Evolutionary conservation across 1,140 invertebrate species (phyloP).

Genomic region (Eupristina koningsbergeri): DNA sequence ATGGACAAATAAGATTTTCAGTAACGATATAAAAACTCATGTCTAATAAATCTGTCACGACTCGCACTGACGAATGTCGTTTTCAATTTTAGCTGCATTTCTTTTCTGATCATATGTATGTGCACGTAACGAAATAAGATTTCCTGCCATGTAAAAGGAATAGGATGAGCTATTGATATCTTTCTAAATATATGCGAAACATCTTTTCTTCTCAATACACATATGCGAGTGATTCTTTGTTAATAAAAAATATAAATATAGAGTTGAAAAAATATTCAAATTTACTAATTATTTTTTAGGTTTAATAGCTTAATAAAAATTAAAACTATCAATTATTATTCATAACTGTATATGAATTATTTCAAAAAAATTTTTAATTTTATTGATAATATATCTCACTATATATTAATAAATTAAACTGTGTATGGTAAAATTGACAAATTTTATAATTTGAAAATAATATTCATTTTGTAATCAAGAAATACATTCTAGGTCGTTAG

Average conservation of each 20-base stretch:
- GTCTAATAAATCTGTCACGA: conserved; percentile 45
- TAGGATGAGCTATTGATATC: conserved; percentile 33
- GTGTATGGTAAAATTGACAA: no score
- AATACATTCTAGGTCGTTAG: no score
- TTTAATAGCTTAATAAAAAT: not conserved
- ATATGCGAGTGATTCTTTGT: not conserved
- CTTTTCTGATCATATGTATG: not conserved
- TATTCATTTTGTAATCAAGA: no score
- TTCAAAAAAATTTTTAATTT: no score
- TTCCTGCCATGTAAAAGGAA: not conserved
- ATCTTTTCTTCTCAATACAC: not conserved
- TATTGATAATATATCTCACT: no score
- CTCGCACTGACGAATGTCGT: conserved; percentile 14
- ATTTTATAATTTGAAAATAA: no score
- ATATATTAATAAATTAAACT: no score
- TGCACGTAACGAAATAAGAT: conserved; percentile 28
- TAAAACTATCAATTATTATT: not conserved
- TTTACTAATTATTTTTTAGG: not conserved
- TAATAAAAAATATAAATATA: not conserved
- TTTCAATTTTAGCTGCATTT: conserved; percentile 25
- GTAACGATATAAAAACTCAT: conserved; percentile 35
- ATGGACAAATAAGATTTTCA: conserved; percentile 37
- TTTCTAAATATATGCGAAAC: conserved; percentile 24
- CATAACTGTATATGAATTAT: no score
- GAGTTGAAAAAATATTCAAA: no score